Evolutionary conservation across 2,888 invertebrate genomes (phyloP).

Genomic region (Athrips mouffetella): DNA sequence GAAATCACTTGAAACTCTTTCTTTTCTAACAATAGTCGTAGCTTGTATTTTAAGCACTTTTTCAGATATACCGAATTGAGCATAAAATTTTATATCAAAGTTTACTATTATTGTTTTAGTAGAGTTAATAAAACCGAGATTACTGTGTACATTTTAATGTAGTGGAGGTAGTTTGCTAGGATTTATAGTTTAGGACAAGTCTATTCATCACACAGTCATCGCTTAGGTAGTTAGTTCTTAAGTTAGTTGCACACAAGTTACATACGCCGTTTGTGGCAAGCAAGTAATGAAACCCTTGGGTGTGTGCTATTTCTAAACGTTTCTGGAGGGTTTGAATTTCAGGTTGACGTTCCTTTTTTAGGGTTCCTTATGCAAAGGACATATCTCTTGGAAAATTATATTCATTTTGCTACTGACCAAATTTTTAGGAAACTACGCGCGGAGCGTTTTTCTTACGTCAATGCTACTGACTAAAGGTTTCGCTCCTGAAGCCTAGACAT

Average conservation of each 20-base stretch:
- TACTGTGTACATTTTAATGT: background rate
- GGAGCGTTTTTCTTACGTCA: too few species aligned
- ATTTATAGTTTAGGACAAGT: constrained; percentile 15
- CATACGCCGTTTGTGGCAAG: background rate
- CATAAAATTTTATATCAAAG: background rate
- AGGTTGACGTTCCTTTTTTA: too few species aligned
- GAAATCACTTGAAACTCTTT: background rate
- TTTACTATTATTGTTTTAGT: constrained; percentile 1
- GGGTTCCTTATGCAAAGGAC: too few species aligned
- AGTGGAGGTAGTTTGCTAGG: constrained; percentile 12
- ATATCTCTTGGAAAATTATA: too few species aligned
- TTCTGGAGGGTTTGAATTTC: too few species aligned
- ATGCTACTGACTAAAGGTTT: too few species aligned
- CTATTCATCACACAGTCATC: constrained; percentile 15
- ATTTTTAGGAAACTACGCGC: too few species aligned
- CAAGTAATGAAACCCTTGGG: too few species aligned
- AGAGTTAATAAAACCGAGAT: constrained; percentile 7
- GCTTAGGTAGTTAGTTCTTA: background rate
- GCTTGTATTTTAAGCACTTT: background rate
- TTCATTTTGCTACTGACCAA: too few species aligned
- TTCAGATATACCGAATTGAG: background rate
- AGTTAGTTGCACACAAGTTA: constrained; percentile 2
- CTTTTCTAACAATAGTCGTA: background rate
- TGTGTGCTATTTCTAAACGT: too few species aligned
- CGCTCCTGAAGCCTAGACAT: too few species aligned